Percentiles rank a stretch among this genome's conserved stretches.
Conservation (phyloP, 2,888 invertebrate species). For the Hemistola chrysoprasaria region DNA sequence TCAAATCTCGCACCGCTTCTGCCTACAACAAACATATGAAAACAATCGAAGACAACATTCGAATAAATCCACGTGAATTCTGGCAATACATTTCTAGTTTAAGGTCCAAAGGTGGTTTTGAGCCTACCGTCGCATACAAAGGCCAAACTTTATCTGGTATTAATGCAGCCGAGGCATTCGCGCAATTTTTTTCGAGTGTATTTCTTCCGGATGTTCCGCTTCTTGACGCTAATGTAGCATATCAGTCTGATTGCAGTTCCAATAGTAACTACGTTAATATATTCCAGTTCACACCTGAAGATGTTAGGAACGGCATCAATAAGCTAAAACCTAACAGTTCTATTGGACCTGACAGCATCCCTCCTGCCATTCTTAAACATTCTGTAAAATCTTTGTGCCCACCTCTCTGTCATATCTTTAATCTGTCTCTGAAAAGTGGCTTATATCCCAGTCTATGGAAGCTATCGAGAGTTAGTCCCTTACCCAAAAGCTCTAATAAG, state of each 20-base stretch:
- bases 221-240: background rate
- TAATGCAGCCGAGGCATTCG: conserved; percentile 5
- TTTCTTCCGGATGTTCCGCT: background rate
- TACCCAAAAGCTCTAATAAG: conserved; percentile 1
- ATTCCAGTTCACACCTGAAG: background rate
- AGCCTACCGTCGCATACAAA: conserved; percentile 1
- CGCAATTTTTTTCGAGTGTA: conserved; percentile 3
- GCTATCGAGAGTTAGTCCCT: background rate
- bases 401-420: too few relatives aligned
- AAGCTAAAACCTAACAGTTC: conserved; percentile 3
- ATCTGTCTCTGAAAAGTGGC: background rate
- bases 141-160: background rate
- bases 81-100: conserved; percentile 3
- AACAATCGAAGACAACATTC: conserved; percentile 1
- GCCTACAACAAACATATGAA: background rate
- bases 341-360: background rate
- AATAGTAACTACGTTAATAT: conserved; percentile 6
- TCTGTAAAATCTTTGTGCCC: background rate
- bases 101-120: conserved; percentile 7
- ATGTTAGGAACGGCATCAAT: background rate
- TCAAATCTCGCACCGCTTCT: background rate
- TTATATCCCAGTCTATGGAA: background rate
- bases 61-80: background rate
- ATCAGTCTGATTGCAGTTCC: background rate
- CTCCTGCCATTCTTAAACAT: background rate